These are phyloP conservation scores for Perithous albicinctus DNA, from an alignment of 2,888 invertebrate species.

Conservation along the genomic window DNA sequence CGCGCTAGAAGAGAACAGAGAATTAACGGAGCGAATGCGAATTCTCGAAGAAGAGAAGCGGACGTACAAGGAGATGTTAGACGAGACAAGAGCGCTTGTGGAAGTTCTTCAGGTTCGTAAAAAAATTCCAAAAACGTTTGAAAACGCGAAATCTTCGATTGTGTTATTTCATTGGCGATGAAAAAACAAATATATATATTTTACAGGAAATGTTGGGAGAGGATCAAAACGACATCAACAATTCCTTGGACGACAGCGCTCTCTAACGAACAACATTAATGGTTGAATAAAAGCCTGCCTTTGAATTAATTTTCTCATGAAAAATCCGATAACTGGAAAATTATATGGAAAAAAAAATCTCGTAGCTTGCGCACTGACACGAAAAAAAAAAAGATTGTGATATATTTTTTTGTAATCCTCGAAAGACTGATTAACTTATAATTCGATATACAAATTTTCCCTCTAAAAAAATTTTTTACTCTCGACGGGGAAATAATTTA, in stretches of 20 bases:
- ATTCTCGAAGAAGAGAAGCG: slow-evolving; percentile 88
- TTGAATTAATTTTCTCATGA: too few relatives aligned
- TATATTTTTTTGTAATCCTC: too few relatives aligned
- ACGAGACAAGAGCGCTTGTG: slow-evolving; percentile 90
- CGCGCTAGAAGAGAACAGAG: slow-evolving; percentile 90
- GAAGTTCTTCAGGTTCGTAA: slow-evolving; percentile 89
- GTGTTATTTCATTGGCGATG: slow-evolving; percentile 50
- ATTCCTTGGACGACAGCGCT: slow-evolving; percentile 81
- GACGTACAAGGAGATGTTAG: slow-evolving; percentile 90
- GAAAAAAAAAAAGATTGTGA: too few relatives aligned
- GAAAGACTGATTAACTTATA: too few relatives aligned
- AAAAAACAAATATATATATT: slow-evolving; percentile 61
- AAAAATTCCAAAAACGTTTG: slow-evolving; percentile 31
- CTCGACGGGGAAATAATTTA: too few relatives aligned
- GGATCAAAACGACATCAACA: slow-evolving; percentile 84
- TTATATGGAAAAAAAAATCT: too few relatives aligned
- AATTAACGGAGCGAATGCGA: slow-evolving; percentile 85
- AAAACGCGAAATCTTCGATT: slow-evolving; percentile 42
- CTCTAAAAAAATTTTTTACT: too few relatives aligned
- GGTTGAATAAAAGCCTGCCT: not conserved
- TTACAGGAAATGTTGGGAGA: slow-evolving; percentile 89
- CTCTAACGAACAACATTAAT: slow-evolving; percentile 65
- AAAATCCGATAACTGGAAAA: too few relatives aligned
- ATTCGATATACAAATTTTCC: too few relatives aligned
- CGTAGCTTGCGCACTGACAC: too few relatives aligned